Evolutionary conservation across 2,888 invertebrate genomes (phyloP), one percentile per base, ranked within the genome.

Genomic region (Colletes collaris): DNA sequence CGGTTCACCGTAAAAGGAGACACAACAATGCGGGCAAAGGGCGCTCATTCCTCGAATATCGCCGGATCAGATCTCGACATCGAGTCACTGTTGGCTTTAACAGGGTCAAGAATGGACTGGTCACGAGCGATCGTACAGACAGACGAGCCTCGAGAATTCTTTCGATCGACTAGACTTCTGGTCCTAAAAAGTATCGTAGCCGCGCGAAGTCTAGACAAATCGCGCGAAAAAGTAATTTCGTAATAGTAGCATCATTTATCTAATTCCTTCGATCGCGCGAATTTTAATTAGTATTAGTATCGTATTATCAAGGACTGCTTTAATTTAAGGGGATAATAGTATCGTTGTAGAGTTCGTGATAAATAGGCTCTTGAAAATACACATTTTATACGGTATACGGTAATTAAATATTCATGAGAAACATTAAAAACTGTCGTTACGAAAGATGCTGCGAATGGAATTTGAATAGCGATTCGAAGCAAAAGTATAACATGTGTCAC

Each of bases 101-200:
- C 50, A 74, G 72, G 75, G 78, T 83, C 84, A 84, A 79, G 74
- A 76, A 64, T 79, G 75, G 53, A 72, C 52, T 35, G 64, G 75
- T 64, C 56, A 63, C 67, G 79, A 71, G 52, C 44, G 72, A 67
- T 2, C 27, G 27, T 27, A 40, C 44, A 8, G 10, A 1, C 44
- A 46, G 10, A 46, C 44, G 44, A 46, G 44, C 7, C 2, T n/a
- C 44, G 3, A 37, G 44, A 52, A 16, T 60, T 46, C 65, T 60
- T 69, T 66, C 72, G n/a, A 62, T 13, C 37, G 35, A 49, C 16
- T 60, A 16, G 66, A 49, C 16, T 49, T 8, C 16, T 44, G 53
- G 13, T 35, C 27, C 58, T 46, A 56, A 50, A 64, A 71, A 75
- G 59, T 50, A 65, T 67, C 44, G 49, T 0, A 19, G 16, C 16